Evolutionary conservation across 1,140 invertebrate species (phyloP).

Genomic region (Calephelis nemesis): DNA sequence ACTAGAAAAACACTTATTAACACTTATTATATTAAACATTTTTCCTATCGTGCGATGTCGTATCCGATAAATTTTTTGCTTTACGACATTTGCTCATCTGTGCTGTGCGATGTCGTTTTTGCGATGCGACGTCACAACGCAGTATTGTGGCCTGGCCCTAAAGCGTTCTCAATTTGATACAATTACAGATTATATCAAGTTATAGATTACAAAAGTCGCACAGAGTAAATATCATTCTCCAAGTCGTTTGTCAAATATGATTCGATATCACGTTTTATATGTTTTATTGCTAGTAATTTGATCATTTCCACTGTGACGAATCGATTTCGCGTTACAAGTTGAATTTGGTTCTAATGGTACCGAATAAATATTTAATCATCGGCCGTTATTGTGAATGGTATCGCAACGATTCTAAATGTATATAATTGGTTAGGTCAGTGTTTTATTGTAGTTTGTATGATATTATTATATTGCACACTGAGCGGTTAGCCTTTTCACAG

Average conservation of each 20-base stretch:
- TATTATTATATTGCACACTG: slow-evolving; percentile 10
- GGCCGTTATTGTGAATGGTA: slow-evolving; percentile 17
- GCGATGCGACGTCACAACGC: too few species aligned
- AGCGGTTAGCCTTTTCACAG: background rate
- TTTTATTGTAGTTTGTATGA: slow-evolving; percentile 15
- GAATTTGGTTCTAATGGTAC: slow-evolving; percentile 13
- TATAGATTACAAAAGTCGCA: slow-evolving; percentile 17
- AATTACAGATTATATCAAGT: slow-evolving; percentile 18
- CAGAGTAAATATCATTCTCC: slow-evolving; percentile 17
- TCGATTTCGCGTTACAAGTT: slow-evolving; percentile 15
- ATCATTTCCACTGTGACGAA: slow-evolving; percentile 18
- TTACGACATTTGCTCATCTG: too few species aligned
- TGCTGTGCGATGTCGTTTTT: too few species aligned
- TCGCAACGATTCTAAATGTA: slow-evolving; percentile 13
- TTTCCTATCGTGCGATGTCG: too few species aligned
- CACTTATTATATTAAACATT: too few species aligned
- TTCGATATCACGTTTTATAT: slow-evolving; percentile 18
- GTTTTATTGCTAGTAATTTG: slow-evolving; percentile 16
- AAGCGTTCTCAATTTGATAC: slow-evolving; percentile 15
- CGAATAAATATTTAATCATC: slow-evolving; percentile 19
- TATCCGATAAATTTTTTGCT: too few species aligned
- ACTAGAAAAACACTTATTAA: too few species aligned
- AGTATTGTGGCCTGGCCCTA: background rate
- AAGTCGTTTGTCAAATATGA: slow-evolving; percentile 16
- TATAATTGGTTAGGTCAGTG: slow-evolving; percentile 17